Base-by-base conservation (phyloP, 2,113 vertebrate species). In the Circaetus gallicus region DNA sequence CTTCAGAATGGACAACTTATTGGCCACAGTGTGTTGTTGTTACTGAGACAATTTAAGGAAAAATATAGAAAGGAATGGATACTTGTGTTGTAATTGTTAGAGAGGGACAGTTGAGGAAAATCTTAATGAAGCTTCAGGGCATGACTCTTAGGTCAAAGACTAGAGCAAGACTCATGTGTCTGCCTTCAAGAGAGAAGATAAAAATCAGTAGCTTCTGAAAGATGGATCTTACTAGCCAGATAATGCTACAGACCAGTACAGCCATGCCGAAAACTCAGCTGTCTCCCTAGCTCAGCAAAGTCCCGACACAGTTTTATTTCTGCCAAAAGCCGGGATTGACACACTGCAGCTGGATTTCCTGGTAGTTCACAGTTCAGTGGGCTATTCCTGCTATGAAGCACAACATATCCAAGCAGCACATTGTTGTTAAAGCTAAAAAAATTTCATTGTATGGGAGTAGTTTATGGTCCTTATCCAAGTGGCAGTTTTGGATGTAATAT, bases 391-490 rank as follows among this genome's bases (percentile, higher is more conserved):
- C 84, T 86, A 86, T 8, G 61, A 98, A 98, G 65, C 95, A 98
- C 71, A 98, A 58, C 97, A 97, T 97, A 81, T 98, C 98, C 74
- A 98, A 74, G 53, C 97, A 98, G 94, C 97, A 98, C 91, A 96
- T 82, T 18, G 97, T 55, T 11, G 97, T 94, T 58, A 98, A 90
- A 95, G 97, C 97, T 69, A 97, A n/a, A 87, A 97, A 98, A 40
- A 97, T 77, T 93, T 98, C 97, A 0, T 98, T 97, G 29, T 96
- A 98, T 55, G 76, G 36, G 25, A 97, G 40, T 36, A 98, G 92
- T 36, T 94, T 74, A 12, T 78, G 80, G 28, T 86, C 93, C 79
- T 91, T 56, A 56, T 36, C 85, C 18, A 42, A 45, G 56, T 82
- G 22, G 25, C 15, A 93, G 79, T 97, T 97, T 86, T 91, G 93